Conservation (phyloP, 2,888 invertebrate genomes). For the Ophonus ardosiacus region DNA sequence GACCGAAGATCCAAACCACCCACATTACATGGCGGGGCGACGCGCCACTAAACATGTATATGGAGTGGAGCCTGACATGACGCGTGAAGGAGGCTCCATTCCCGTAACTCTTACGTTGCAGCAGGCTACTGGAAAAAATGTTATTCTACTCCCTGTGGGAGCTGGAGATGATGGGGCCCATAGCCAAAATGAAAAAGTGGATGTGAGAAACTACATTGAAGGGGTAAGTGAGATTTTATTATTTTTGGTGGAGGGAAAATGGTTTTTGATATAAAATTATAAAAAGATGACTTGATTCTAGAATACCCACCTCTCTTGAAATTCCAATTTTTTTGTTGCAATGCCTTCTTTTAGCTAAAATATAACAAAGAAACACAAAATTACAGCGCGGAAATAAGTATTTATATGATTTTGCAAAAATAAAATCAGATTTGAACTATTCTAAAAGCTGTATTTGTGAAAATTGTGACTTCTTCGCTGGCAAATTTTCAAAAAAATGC, state of each 20-base stretch:
- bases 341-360: no score
- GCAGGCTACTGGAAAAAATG: conserved; percentile 94
- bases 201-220: conserved; percentile 94
- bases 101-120: conserved; percentile 96
- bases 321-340: no score
- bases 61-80: conserved; percentile 94
- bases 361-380: no score
- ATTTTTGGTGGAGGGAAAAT: neutral
- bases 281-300: no score
- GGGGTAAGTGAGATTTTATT: conserved; percentile 83
- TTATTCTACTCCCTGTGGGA: conserved; percentile 96
- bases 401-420: no score
- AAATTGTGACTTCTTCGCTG: no score
- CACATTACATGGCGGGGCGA: conserved; percentile 93
- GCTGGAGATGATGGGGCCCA: conserved; percentile 98
- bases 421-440: no score
- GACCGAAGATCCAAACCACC: conserved; percentile 95
- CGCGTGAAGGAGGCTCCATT: conserved; percentile 98
- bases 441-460: no score
- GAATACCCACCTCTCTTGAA: no score
- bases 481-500: no score
- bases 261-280: no score
- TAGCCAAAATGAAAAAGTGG: conserved; percentile 98
- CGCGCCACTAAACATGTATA: conserved; percentile 91
- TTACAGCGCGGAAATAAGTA: no score